Evolutionary conservation across 2,888 invertebrate species (phyloP).

Genomic region (Meteorus cinctellus): DNA sequence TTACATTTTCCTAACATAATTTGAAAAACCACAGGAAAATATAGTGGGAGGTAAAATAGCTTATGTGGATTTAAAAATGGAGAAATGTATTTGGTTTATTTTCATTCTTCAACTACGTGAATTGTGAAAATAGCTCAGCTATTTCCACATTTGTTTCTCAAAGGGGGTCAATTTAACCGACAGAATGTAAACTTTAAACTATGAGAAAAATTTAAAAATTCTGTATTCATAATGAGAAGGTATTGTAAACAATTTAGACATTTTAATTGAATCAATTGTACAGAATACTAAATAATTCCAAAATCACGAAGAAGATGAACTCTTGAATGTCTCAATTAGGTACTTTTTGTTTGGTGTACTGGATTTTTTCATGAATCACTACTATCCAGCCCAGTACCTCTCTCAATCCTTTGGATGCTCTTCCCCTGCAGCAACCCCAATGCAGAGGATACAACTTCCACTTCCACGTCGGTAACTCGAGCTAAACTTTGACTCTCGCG

Average conservation of each 20-base stretch:
- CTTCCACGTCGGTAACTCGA: conserved; percentile 51
- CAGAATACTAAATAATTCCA: not conserved
- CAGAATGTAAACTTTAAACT: too few relatives aligned
- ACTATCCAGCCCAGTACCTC: conserved; percentile 22
- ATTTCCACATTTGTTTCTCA: too few relatives aligned
- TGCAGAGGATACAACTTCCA: conserved; percentile 50
- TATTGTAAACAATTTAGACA: too few relatives aligned
- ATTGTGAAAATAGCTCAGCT: too few relatives aligned
- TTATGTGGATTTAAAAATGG: too few relatives aligned
- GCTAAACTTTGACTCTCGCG: conserved; percentile 54
- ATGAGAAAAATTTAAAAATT: too few relatives aligned
- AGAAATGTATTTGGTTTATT: not conserved
- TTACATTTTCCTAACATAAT: too few relatives aligned
- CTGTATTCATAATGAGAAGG: too few relatives aligned
- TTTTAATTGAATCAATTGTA: too few relatives aligned
- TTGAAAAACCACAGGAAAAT: too few relatives aligned
- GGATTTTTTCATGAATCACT: conserved; percentile 13
- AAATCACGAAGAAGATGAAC: conserved; percentile 26
- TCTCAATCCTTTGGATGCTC: conserved; percentile 7
- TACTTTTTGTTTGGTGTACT: conserved; percentile 1
- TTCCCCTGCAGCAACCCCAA: conserved; percentile 25
- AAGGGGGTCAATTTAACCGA: too few relatives aligned
- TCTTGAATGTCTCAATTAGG: conserved; percentile 37
- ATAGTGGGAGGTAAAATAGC: too few relatives aligned
- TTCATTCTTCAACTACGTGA: not conserved